Base-by-base conservation (phyloP, 2,113 vertebrate genomes). In the Calonectris borealis region DNA sequence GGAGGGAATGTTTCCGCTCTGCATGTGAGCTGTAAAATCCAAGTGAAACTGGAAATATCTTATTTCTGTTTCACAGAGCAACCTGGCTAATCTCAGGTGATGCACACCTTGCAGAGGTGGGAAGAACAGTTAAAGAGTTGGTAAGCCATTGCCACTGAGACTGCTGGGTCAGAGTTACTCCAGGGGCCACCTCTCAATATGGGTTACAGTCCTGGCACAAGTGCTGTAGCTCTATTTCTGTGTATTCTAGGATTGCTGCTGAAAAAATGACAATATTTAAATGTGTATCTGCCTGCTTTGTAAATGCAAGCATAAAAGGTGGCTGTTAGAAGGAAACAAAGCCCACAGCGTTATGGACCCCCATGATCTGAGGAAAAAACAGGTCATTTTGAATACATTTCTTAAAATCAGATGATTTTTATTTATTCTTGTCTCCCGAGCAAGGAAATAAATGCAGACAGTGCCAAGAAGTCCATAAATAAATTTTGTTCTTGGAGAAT, bases 381-480 rank as follows among this genome's bases (percentile, higher is more conserved):
- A 49, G 31, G 13, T 83, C 1, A 13, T 89, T 91, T 77, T 58
- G 49, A 82, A 66, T 58, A 14, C 16, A 13, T 62, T 79, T 77
- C 65, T 86, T 84, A 64, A 92, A 92, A 94, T 75, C 27, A 16
- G 27, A 25, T 87, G 0, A 5, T 86, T 91, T 88, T 73, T 91
- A 62, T 94, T 97, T 96, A 62, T 83, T 72, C 58, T 80, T 70
- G 29, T 55, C 42, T 87, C 78, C 34, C 1, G 2, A 91, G 62
- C 51, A 81, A 78, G 82, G 42, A 95, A 93, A 49, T 94, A 93
- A 96, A 97, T 0, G 25, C 42, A 62, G 70, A 21, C 44, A 79
- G 71, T 89, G 85, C 87, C 90, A 91, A 86, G n/a, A 55, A 93
- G 60, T 68, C 90, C 51, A 75, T 95, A 90, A 95, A 80, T 97